Base-by-base conservation (phyloP, 2,888 invertebrate species). In the Apocheima hispidaria region DNA sequence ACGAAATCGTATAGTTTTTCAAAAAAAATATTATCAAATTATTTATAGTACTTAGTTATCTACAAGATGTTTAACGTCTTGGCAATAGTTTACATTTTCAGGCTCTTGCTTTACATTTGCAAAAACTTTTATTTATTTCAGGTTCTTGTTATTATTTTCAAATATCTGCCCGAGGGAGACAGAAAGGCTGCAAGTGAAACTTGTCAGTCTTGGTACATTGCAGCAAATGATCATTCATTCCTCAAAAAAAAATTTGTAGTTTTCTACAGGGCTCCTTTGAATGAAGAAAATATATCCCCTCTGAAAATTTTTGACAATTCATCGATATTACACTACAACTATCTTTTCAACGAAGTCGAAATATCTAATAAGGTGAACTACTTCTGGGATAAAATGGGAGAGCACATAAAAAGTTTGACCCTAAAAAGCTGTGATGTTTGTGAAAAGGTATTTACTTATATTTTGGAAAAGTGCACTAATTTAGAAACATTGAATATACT, bases 141-240 rank as follows among this genome's bases (percentile, higher is more conserved):
- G 95, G 93, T 95, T 54, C 87, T 95, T 68, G 92, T 95, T 59
- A 93, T 94, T 69, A 92, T 95, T 66, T 94, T 95, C 77, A 93
- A 94, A 68, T 95, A 94, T 81, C 82, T 95, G 68, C 92, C 94
- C 35, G 93, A 94, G 70, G 92, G 95, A 1, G 96, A 96, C 77
- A 88, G 95, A 69, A 94, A 95, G 80, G 89, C 94, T 44, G 95
- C 95, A 35, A 94, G 95, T 68, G 90, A 95, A 69, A 95, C 95
- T 21, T 95, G 95, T 77, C 92, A 84, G 16, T 86, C 93, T 0
- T 96, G 96, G 96, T 94, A 95, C 66, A 92, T 94, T 63, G 96
- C 96, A 12, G 94, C 95, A 5, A 93, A 95, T 72, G 94, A 95
- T 73, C 91, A 93, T 65, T 93, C 93, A 63, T 93, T 94, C 70